Evolutionary conservation across 2,888 invertebrate species (phyloP).

Genomic region (Silvanus unidentatus): DNA sequence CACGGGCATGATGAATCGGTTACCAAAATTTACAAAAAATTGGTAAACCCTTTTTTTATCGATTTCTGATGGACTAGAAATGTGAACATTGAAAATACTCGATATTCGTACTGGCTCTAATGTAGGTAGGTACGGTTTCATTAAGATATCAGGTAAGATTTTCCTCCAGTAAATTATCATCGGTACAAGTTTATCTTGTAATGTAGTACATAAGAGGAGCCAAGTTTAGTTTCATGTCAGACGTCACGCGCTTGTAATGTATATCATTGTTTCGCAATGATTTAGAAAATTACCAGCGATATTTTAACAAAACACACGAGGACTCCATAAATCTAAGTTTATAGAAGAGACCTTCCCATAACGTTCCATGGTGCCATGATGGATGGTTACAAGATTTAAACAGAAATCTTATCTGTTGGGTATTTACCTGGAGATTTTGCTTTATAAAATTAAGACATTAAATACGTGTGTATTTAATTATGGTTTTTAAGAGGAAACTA

Average conservation of each 20-base stretch:
- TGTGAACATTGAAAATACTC: too few relatives aligned
- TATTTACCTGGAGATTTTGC: conserved; percentile 9
- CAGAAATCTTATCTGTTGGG: not conserved
- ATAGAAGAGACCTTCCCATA: too few relatives aligned
- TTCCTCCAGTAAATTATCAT: conserved; percentile 30
- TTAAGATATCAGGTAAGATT: conserved; percentile 29
- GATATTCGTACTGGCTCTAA: too few relatives aligned
- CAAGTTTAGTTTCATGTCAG: conserved; percentile 30
- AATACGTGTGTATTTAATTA: too few relatives aligned
- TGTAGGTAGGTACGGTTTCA: too few relatives aligned
- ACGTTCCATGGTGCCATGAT: too few relatives aligned
- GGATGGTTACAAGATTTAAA: too few relatives aligned
- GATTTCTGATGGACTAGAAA: too few relatives aligned
- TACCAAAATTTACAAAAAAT: too few relatives aligned
- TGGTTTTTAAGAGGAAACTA: too few relatives aligned
- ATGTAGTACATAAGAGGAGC: conserved; percentile 28
- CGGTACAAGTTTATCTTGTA: conserved; percentile 17
- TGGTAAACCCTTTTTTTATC: too few relatives aligned
- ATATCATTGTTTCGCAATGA: conserved; percentile 25
- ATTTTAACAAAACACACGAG: conserved; percentile 29
- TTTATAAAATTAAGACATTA: too few relatives aligned
- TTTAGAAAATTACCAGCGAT: conserved; percentile 30
- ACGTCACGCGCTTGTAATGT: conserved; percentile 29
- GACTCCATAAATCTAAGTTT: conserved; percentile 24
- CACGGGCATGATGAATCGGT: not conserved